A percentile compares a stretch with the other conserved stretches of the same genome.
These are phyloP conservation scores for Emys orbicularis DNA, from an alignment of 2,797 vertebrate genomes.

Conservation along the genomic window DNA sequence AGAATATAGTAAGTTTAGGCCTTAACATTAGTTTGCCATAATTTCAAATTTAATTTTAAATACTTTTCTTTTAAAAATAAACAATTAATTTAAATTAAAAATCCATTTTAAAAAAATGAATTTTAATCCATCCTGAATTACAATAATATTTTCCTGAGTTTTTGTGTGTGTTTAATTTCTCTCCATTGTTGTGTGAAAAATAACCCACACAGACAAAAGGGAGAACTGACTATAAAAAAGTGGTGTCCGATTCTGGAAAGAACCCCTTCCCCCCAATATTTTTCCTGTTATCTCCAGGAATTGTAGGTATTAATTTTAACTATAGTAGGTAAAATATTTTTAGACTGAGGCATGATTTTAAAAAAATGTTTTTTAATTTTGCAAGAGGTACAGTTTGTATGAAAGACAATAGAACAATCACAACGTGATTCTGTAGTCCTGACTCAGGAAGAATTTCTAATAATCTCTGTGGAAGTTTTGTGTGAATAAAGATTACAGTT, in stretches of 20 bases:
- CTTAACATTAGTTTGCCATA: neutral
- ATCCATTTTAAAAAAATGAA: neutral
- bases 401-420: accelerated
- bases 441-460: neutral
- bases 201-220: neutral
- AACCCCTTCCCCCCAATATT: neutral
- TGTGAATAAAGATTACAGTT: neutral
- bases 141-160: neutral
- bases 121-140: neutral
- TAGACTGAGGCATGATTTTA: neutral
- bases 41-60: neutral
- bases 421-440: neutral
- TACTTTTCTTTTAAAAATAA: neutral
- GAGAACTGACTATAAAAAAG: neutral
- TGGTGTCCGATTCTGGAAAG: neutral
- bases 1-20: neutral
- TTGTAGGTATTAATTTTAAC: neutral
- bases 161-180: neutral
- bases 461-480: neutral
- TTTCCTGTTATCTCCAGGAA: neutral
- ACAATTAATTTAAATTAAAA: neutral
- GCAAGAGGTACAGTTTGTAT: neutral
- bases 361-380: neutral
- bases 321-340: neutral
- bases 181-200: neutral